Evolutionary conservation across 2,113 vertebrate genomes (phyloP).

Genomic region (Onychorhynchus coronatus): DNA sequence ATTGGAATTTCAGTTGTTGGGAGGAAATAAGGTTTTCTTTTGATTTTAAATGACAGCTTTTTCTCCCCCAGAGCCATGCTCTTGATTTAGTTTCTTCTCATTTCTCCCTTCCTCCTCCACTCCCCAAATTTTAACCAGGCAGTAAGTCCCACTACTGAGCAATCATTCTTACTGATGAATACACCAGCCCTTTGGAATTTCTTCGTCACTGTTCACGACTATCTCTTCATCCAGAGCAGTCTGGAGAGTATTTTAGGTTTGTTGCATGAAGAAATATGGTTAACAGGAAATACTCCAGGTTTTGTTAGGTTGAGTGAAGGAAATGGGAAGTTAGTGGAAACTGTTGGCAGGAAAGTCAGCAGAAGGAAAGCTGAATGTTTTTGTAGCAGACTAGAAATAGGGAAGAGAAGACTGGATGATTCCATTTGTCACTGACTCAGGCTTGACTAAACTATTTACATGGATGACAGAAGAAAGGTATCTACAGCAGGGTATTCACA

Average conservation of each 20-base stretch:
- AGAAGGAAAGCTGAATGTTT: background rate
- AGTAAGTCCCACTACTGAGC: background rate
- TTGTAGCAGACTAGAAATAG: background rate
- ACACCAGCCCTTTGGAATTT: background rate
- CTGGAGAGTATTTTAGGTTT: background rate
- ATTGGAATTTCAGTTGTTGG: background rate
- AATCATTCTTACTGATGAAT: background rate
- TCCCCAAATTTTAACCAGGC: background rate
- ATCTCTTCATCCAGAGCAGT: background rate
- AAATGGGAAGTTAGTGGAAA: background rate
- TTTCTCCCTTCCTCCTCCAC: background rate
- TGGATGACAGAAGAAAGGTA: background rate
- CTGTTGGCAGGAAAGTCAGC: background rate
- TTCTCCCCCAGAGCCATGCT: accelerated
- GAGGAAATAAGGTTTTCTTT: accelerated
- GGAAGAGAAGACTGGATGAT: background rate
- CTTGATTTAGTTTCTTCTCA: background rate
- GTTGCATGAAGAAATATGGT: background rate
- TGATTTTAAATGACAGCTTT: background rate
- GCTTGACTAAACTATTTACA: background rate
- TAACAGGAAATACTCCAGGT: background rate
- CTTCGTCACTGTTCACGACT: background rate
- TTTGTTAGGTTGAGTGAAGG: background rate
- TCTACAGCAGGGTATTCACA: background rate
- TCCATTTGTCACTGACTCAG: background rate